Percentiles rank a stretch among this genome's conserved stretches.
Conservation (phyloP, 2,888 invertebrate species). For the Magallana nippona region DNA sequence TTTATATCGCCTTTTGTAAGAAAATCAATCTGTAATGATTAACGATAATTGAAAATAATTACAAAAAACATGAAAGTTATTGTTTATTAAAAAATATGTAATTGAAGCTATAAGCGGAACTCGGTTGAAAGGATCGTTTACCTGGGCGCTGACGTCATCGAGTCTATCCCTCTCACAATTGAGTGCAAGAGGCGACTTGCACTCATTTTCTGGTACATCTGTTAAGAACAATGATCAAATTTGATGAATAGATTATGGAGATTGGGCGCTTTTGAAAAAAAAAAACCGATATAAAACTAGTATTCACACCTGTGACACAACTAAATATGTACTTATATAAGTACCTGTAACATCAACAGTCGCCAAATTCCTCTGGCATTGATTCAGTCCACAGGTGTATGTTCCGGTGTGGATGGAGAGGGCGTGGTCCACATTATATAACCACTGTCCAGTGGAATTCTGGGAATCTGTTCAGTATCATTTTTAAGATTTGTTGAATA, state of each 20-base stretch:
- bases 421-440: not conserved
- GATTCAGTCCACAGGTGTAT: not conserved
- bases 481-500: no score
- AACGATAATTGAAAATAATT: not conserved
- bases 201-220: slow-evolving; percentile 14
- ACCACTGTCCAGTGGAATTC: not conserved
- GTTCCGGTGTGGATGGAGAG: not conserved
- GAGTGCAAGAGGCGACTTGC: not conserved
- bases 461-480: not conserved
- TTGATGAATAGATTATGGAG: no score
- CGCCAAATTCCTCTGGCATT: not conserved
- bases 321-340: no score
- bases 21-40: not conserved
- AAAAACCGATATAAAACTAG: no score
- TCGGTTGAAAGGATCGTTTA: not conserved
- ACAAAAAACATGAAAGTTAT: no score
- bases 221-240: no score
- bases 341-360: slow-evolving; percentile 9
- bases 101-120: no score
- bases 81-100: no score
- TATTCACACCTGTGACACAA: no score
- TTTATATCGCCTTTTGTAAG: not conserved
- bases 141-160: not conserved
- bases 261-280: no score
- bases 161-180: slow-evolving; percentile 6